These are phyloP conservation scores for Saccopteryx bilineata DNA, from an alignment of 2,113 vertebrate species.

Conservation along the genomic window DNA sequence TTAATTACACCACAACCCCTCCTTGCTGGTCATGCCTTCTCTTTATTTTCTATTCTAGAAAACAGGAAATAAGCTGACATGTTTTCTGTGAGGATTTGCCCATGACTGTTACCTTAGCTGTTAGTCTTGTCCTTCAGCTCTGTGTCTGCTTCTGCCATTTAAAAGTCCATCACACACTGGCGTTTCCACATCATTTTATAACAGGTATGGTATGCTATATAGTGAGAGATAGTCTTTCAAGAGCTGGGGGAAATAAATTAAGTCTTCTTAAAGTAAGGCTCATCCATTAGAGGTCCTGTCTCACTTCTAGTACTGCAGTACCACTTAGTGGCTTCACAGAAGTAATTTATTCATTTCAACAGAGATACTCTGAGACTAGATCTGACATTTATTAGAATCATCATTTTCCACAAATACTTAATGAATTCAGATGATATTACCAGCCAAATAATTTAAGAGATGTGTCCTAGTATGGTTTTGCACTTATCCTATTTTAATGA, in stretches of 20 bases:
- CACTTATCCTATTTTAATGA: conserved; percentile 3
- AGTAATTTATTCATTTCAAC: not conserved
- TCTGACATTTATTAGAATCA: conserved; percentile 17
- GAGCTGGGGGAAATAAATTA: not conserved
- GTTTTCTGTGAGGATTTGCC: not conserved
- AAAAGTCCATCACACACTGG: not conserved
- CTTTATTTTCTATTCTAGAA: not conserved
- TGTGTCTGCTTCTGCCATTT: not conserved
- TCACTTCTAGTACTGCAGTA: not conserved
- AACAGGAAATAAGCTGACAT: not conserved
- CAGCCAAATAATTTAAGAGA: not conserved
- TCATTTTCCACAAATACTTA: not conserved
- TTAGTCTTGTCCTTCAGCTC: not conserved
- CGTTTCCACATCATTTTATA: not conserved
- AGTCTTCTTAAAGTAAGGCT: not conserved
- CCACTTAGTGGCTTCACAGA: not conserved
- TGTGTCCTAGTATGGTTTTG: not conserved
- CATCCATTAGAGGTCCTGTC: not conserved
- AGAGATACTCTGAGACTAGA: not conserved
- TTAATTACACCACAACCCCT: rapidly evolving
- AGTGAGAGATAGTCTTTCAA: not conserved
- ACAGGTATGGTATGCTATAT: not conserved
- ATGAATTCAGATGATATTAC: conserved; percentile 7
- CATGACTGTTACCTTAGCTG: rapidly evolving
- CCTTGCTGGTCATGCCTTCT: rapidly evolving